Evolutionary conservation across 2,888 invertebrate species (phyloP).

Genomic region (Chrysotoxum bicinctum): DNA sequence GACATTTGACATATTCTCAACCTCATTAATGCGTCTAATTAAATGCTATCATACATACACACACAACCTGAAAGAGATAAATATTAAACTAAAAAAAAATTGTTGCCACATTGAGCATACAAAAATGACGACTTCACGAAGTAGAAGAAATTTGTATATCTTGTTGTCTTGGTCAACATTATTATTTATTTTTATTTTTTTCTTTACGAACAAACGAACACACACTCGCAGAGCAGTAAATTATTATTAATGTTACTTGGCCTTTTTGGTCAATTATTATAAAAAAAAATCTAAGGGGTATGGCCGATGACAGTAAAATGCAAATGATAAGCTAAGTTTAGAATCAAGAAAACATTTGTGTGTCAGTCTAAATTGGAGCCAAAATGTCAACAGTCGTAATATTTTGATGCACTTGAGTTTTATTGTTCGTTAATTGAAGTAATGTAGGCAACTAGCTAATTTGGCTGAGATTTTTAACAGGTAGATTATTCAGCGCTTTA

Average conservation of each 20-base stretch:
- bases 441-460: constrained; percentile 13
- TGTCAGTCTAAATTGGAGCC: constrained; percentile 51
- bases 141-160: not conserved
- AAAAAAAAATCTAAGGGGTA: constrained; percentile 32
- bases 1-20: constrained; percentile 61
- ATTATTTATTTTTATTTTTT: not conserved
- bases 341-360: constrained; percentile 42
- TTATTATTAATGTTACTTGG: constrained; percentile 55
- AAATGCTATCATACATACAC: constrained; percentile 47
- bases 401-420: constrained; percentile 48
- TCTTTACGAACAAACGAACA: not conserved
- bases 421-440: constrained; percentile 40
- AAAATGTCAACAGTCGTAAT: constrained; percentile 52
- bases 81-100: not conserved
- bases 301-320: constrained; percentile 44
- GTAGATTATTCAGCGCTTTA: not conserved
- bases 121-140: not conserved
- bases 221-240: not conserved
- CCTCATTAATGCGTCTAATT: constrained; percentile 56
- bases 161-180: not conserved
- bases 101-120: not conserved
- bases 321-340: constrained; percentile 49
- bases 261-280: constrained; percentile 59
- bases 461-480: not conserved
- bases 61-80: constrained; percentile 3